Percentiles rank a stretch among this genome's conserved stretches.
These are phyloP conservation scores for Limosa lapponica DNA, from an alignment of 2,797 vertebrate species.

Conservation along the genomic window DNA sequence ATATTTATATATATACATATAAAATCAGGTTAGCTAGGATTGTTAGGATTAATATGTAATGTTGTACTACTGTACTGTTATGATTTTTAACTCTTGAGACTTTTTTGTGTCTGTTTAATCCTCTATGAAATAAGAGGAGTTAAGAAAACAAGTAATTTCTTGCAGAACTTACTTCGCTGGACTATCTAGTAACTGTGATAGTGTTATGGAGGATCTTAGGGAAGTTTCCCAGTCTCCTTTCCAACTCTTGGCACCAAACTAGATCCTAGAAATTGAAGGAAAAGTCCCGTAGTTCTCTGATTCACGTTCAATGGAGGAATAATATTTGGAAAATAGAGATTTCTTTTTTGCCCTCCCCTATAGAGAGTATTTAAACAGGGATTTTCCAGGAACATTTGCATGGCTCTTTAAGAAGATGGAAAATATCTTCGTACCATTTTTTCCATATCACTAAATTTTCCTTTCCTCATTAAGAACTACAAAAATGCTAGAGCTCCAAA, in stretches of 20 bases:
- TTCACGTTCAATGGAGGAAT: neutral
- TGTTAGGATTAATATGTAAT: neutral
- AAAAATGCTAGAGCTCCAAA: neutral
- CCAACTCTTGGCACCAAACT: neutral
- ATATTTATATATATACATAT: too few species aligned
- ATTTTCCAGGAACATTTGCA: neutral
- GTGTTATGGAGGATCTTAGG: neutral
- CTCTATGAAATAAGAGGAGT: neutral
- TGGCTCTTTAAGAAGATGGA: neutral
- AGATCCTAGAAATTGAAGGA: neutral
- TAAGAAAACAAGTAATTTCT: neutral
- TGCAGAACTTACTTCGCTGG: neutral
- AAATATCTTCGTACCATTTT: neutral
- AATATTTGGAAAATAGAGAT: neutral
- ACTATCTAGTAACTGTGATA: neutral
- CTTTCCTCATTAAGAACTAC: neutral
- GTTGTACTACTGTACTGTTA: neutral
- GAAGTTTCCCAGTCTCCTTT: neutral
- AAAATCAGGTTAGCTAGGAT: neutral
- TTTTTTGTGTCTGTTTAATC: neutral
- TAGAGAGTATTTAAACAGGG: neutral
- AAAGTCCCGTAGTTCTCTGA: neutral
- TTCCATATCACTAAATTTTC: neutral
- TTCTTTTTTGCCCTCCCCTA: neutral
- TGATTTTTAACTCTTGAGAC: neutral